These are phyloP conservation scores for Propithecus coquereli DNA, from an alignment of 2,113 vertebrate genomes.

Conservation along the genomic window DNA sequence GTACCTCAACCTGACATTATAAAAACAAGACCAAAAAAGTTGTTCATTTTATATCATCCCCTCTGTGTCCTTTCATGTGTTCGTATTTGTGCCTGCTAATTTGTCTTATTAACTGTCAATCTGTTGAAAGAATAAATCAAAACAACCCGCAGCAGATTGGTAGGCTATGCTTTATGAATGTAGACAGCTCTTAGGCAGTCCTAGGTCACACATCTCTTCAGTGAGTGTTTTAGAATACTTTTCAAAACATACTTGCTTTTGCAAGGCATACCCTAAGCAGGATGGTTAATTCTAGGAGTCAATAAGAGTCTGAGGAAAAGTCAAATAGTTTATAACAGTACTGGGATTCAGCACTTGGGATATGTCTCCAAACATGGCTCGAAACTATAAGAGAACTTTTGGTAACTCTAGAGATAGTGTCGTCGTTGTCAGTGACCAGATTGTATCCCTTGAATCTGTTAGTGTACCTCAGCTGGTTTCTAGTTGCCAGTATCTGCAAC, in stretches of 20 bases:
- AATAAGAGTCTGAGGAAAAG: background rate
- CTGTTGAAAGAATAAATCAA: background rate
- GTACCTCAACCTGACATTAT: background rate
- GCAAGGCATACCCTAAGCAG: background rate
- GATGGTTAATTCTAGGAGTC: background rate
- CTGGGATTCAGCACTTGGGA: background rate
- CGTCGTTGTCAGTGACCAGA: background rate
- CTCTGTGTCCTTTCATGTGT: background rate
- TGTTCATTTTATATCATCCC: background rate
- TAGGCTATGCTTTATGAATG: background rate
- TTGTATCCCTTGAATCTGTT: background rate
- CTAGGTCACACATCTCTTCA: background rate
- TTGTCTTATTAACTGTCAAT: background rate
- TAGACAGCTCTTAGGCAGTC: background rate
- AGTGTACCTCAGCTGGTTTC: background rate
- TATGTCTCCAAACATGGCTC: background rate
- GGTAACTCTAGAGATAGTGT: background rate
- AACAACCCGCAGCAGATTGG: background rate
- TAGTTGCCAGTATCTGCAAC: background rate
- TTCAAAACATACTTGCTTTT: background rate
- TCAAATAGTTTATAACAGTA: background rate
- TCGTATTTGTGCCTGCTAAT: background rate
- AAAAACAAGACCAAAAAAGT: background rate
- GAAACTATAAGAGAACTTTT: background rate
- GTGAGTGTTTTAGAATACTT: background rate